Conservation (phyloP, 1,140 invertebrate species). For the Atta colombica region DNA sequence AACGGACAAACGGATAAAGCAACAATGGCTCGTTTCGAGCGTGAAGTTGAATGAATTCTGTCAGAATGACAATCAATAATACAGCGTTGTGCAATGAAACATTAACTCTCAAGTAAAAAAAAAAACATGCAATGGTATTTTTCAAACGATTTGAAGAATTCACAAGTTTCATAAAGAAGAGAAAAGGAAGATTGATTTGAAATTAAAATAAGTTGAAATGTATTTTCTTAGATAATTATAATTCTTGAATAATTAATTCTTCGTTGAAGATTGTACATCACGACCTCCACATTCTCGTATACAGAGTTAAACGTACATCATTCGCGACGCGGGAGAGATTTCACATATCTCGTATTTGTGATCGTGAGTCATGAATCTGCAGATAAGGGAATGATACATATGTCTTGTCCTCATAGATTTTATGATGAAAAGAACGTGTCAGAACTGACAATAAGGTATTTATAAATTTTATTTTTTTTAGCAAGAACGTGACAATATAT, state of each 20-base stretch:
- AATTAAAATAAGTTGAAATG: conserved; percentile 18
- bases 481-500: neutral
- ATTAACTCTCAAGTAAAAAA: neutral
- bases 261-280: conserved; percentile 37
- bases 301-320: conserved; percentile 26
- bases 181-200: conserved; percentile 8
- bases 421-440: conserved; percentile 74
- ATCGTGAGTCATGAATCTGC: conserved; percentile 82
- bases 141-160: neutral
- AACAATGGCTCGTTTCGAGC: neutral
- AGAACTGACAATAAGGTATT: conserved; percentile 65
- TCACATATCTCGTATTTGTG: conserved; percentile 60
- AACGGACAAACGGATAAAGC: conserved; percentile 49
- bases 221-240: conserved; percentile 11
- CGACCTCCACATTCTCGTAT: conserved; percentile 33
- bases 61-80: conserved; percentile 23
- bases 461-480: conserved; percentile 12
- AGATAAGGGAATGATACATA: conserved; percentile 79
- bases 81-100: conserved; percentile 7
- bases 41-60: conserved; percentile 42
- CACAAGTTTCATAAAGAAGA: neutral
- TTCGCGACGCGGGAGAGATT: conserved; percentile 32
- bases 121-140: neutral
- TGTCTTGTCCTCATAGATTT: conserved; percentile 70
- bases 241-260: conserved; percentile 14